A percentile compares a stretch with the other conserved stretches of the same genome.
These are phyloP conservation scores for Machimus atricapillus DNA, from an alignment of 2,888 invertebrate genomes.

Conservation along the genomic window DNA sequence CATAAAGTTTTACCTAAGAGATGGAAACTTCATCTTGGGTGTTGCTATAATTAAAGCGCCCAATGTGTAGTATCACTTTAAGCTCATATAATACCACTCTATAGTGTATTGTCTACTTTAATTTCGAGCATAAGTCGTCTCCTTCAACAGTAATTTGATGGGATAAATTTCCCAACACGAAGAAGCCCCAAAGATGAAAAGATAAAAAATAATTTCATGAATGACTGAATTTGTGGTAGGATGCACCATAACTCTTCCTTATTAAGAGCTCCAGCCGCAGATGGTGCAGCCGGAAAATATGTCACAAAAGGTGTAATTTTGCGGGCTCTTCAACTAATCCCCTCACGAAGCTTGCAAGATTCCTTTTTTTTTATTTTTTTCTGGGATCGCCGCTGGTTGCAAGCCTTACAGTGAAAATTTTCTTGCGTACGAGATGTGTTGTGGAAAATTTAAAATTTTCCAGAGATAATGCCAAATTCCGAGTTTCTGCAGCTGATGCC, in stretches of 20 bases:
- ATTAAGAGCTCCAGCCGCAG: slow-evolving; percentile 43
- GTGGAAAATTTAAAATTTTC: slow-evolving; percentile 6
- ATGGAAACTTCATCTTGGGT: too few relatives aligned
- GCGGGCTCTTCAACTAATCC: slow-evolving; percentile 41
- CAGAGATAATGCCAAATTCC: slow-evolving; percentile 8
- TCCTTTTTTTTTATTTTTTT: background rate
- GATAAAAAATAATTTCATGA: background rate
- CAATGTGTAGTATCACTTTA: background rate
- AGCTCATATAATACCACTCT: background rate
- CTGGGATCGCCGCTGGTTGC: background rate
- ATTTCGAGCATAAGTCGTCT: background rate
- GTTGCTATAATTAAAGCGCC: too few relatives aligned
- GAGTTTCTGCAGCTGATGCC: slow-evolving; percentile 6
- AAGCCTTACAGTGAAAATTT: background rate
- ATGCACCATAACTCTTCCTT: slow-evolving; percentile 32
- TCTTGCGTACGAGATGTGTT: slow-evolving; percentile 5
- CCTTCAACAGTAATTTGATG: background rate
- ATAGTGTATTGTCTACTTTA: background rate
- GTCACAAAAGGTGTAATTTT: slow-evolving; percentile 42
- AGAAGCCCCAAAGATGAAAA: background rate
- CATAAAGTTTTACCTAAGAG: too few relatives aligned
- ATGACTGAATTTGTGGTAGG: background rate
- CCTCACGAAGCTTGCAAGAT: background rate
- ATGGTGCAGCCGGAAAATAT: slow-evolving; percentile 39
- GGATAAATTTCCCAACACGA: background rate